Base-by-base conservation (phyloP, 2,888 invertebrate species). In the Ceriagrion tenellum region DNA sequence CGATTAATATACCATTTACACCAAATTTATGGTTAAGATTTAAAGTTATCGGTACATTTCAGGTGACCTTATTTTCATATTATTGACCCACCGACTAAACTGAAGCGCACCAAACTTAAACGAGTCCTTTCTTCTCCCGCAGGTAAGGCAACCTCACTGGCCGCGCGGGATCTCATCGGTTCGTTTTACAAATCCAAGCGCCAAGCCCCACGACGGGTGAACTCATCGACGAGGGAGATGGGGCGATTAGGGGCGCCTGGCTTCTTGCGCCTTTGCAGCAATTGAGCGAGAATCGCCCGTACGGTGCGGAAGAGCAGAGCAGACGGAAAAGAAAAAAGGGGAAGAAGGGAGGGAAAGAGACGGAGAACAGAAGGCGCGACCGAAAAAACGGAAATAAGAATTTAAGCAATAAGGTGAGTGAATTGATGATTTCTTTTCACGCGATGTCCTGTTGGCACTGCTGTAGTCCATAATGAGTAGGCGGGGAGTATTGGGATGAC, bases 141-240 rank as follows among this genome's bases (percentile, higher is more conserved):
- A 81, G 81, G 81, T 35, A 81, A 81, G 81, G 35, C 81, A 81
- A 18, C 81, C 81, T 81, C 81, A 35, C 13, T 35, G 16, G 35
- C 35, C 81, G 35, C 18, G 35, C 81, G 81, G 81, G 16, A 81
- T 81, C 81, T 35, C 81, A 81, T 81, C 81, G 16, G 18, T 35
- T 35, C 81, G 81, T 81, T 35, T 81, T 81, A 35, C 35, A 81
- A 81, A 81, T 81, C 81, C 81, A 81, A 81, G 35, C n/a, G 30
- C 81, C 81, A 35, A n/a, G 81, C 35, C 81, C 35, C 81, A 81
- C 35, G n/a, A 81, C 30, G 81, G 30, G 35, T 81, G 81, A 35
- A 13, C 35, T 13, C 81, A 81, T 81, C 35, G 26, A 1, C 35
- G 81, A 35, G 81, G 81, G 81, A 81, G 81, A 81, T 81, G 81